Evolutionary conservation across 2,888 invertebrate genomes (phyloP), one percentile per base, ranked within the genome.

Genomic region (Cephus spinipes): DNA sequence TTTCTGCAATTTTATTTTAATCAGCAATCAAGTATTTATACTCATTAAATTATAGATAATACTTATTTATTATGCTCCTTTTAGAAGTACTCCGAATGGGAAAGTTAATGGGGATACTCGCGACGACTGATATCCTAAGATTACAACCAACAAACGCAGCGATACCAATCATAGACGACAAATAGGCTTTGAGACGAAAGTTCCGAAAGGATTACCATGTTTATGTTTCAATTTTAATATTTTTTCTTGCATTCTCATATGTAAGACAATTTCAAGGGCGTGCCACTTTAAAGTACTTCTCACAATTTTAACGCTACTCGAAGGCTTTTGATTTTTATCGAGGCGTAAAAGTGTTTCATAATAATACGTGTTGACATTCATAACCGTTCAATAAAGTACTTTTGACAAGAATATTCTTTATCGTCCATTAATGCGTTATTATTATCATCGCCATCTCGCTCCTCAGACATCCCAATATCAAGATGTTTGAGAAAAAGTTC

Each of bases 361-460:
- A 71, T 71, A 71, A 71, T 71, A 71, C 32, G 71, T 32, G 31
- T 71, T 71, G 32, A 32, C 74, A 79, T 78, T 73, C 77, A 74
- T 77, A 77, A 79, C 75, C 76, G 82, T 81, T 80, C 80, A 82
- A 83, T 83, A 82, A 83, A 83, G 73, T 74, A 82, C 76, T 79
- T 81, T 81, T 79, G 75, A 74, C 79, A 79, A 40, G 73, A 74
- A 75, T 9, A 23, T 55, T 55, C 23, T 55, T 55, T 55, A 55
- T 55, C 55, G 55, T 55, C 55, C 55, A 55, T 23, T 55, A 55
- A 55, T 55, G 55, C 55, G 23, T 55, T 55, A 55, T 55, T 73
- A 31, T 71, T 77, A 36, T 74, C 68, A 73, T 77, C 15, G 68
- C 11, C 55, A 34, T 30, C 23, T 55, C 9, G 6, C 23, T 11